Evolutionary conservation across 1,140 invertebrate genomes (phyloP).

Genomic region (Eurosta solidaginis): DNA sequence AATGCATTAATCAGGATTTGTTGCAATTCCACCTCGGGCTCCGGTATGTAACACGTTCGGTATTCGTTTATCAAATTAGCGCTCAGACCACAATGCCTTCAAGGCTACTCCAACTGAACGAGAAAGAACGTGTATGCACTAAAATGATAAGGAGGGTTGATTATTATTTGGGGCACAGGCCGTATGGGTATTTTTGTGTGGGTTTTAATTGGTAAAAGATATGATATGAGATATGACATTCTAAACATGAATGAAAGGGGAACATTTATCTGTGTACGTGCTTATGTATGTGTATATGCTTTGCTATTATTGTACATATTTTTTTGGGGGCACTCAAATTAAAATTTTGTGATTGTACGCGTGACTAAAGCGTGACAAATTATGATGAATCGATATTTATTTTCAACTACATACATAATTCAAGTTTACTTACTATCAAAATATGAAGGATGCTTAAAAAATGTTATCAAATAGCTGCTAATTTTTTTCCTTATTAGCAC

Average conservation of each 20-base stretch:
- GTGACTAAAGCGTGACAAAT: not conserved
- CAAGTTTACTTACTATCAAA: no score
- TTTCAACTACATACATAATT: no score
- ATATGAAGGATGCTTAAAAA: no score
- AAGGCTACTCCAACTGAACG: no score
- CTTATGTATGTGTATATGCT: not conserved
- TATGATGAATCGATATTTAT: not conserved
- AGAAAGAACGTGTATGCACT: not conserved
- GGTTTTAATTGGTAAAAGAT: not conserved
- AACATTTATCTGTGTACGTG: no score
- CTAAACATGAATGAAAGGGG: not conserved
- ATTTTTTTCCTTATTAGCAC: no score
- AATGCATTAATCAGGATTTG: not conserved
- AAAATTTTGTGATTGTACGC: not conserved
- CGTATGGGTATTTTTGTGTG: not conserved
- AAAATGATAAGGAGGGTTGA: no score
- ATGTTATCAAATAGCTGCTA: no score
- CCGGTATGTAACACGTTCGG: not conserved
- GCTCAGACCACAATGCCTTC: not conserved
- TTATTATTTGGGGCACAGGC: not conserved
- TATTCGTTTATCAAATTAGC: slow-evolving; percentile 24
- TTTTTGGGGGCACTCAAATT: not conserved
- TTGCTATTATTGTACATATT: not conserved
- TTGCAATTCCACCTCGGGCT: not conserved
- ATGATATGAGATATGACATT: not conserved